Evolutionary conservation across 2,888 invertebrate species (phyloP).

Genomic region (Nyleta sp.): DNA sequence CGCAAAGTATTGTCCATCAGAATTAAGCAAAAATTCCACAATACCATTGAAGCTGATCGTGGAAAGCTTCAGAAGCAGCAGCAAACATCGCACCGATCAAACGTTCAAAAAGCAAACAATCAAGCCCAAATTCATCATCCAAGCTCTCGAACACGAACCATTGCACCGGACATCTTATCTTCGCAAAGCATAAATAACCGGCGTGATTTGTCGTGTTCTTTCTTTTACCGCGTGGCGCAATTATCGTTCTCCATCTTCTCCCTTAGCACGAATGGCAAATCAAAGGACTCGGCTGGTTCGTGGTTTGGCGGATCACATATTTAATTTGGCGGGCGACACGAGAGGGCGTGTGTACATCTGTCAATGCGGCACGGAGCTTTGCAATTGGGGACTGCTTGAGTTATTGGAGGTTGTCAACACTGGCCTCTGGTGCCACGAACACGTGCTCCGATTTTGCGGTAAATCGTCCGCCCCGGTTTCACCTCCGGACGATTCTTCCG

Average conservation of each 20-base stretch:
- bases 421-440: constrained; percentile 77
- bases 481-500: constrained; percentile 47
- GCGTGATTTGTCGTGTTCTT: constrained; percentile 41
- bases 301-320: constrained; percentile 70
- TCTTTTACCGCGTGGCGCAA: constrained; percentile 44
- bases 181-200: constrained; percentile 47
- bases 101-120: too few relatives aligned
- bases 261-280: constrained; percentile 54
- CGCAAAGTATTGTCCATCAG: too few relatives aligned
- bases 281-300: constrained; percentile 62
- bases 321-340: constrained; percentile 77
- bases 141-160: neutral
- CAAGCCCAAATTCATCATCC: too few relatives aligned
- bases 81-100: too few relatives aligned
- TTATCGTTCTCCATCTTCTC: constrained; percentile 62
- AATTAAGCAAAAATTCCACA: too few relatives aligned
- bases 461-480: constrained; percentile 71
- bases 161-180: constrained; percentile 58
- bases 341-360: constrained; percentile 79
- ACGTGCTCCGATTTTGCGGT: constrained; percentile 79
- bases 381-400: constrained; percentile 75
- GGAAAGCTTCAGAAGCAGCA: too few relatives aligned
- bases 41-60: too few relatives aligned
- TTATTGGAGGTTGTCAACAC: constrained; percentile 77
- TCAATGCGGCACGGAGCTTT: constrained; percentile 75